Evolutionary conservation across 2,888 invertebrate species (phyloP), one percentile per base, ranked within the genome.

Genomic region (Parnassius apollo): DNA sequence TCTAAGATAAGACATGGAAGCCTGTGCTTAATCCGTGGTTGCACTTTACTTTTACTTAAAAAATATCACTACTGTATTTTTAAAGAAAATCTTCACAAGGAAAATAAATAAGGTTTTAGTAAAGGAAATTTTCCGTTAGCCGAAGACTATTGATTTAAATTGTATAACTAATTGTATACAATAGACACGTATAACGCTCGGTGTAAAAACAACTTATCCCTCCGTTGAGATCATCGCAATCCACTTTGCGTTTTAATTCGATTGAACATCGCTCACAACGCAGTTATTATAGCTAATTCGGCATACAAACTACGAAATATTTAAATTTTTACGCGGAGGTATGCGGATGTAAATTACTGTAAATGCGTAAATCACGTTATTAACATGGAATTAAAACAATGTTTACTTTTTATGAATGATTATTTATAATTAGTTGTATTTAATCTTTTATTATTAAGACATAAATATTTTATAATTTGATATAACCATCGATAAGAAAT

Each of bases 181-280:
- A 2, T 3, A 0, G 42, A 56, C 51, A 65, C 60, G 53, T 56
- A 51, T 59, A 61, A 62, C 65, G 67, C 61, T 62, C 59, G 53
- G 61, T 59, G 45, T 61, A 65, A 64, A 57, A 57, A 53, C 52
- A 13, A 56, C 22, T 42, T 53, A 52, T 57, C 8, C 63, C 53
- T 44, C 62, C 35, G 59, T 65, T 64, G 65, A 69, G 66, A 69
- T 71, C 69, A 69, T 68, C 66, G 62, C 68, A 62, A 69, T 73
- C 70, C 73, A 76, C 76, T 75, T 75, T 77, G 78, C 77, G 77
- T 74, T 68, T 72, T 69, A 75, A 72, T 75, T 74, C 61, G 22
- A 64, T 61, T 59, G 59, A 55, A 61, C 53, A 53, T 59, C 57
- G 57, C 10, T 44, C 18, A 13, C 18, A 48, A 49, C 45, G 35